Conservation (phyloP, 2,888 invertebrate genomes). For the Philonicus albiceps region DNA sequence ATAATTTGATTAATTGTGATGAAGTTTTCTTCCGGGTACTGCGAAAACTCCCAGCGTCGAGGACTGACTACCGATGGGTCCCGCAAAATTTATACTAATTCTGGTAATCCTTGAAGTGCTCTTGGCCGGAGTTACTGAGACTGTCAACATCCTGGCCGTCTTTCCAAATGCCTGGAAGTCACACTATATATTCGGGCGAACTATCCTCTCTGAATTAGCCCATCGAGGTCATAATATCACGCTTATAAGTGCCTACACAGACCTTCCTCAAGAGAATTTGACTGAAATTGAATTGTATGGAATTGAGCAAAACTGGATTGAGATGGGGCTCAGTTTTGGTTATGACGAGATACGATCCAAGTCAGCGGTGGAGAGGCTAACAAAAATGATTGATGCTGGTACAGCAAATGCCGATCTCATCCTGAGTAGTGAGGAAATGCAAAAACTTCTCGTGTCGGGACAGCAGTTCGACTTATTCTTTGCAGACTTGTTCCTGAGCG, state of each 20-base stretch:
- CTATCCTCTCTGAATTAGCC: constrained; percentile 56
- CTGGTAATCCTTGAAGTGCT: not conserved
- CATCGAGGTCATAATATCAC: constrained; percentile 52
- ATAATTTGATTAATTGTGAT: not conserved
- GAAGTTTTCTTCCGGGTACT: not conserved
- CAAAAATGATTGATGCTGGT: constrained; percentile 59
- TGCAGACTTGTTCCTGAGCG: constrained; percentile 65
- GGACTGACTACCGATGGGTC: not conserved
- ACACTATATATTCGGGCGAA: constrained; percentile 59
- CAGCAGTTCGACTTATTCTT: constrained; percentile 59
- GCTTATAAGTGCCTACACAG: constrained; percentile 54
- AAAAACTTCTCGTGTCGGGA: constrained; percentile 55
- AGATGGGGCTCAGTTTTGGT: constrained; percentile 59
- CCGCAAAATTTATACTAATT: not conserved
- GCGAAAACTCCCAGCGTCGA: not conserved
- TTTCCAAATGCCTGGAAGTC: constrained; percentile 62
- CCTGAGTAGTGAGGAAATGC: constrained; percentile 55
- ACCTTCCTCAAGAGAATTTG: constrained; percentile 52
- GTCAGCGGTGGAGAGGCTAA: constrained; percentile 59
- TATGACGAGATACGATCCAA: constrained; percentile 58
- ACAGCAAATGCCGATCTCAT: constrained; percentile 59
- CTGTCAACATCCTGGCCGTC: constrained; percentile 59
- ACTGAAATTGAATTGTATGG: constrained; percentile 58
- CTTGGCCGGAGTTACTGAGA: constrained; percentile 42
- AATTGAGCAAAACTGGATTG: constrained; percentile 58